Percentiles rank a stretch among this genome's conserved stretches.
Conservation (phyloP, 2,888 invertebrate genomes). For the Cepaea hortensis region DNA sequence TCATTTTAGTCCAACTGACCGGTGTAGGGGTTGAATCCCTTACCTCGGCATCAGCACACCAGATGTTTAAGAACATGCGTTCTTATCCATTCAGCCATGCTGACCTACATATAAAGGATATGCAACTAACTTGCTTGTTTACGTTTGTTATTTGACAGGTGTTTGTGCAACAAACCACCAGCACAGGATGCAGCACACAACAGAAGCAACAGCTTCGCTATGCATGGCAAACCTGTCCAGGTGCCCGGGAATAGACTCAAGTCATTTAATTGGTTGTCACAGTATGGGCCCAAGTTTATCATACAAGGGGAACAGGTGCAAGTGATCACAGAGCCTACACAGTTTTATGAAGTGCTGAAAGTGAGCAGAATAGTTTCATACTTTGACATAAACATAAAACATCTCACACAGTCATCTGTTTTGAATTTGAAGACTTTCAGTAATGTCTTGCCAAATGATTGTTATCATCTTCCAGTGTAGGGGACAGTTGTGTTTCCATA, state of each 20-base stretch:
- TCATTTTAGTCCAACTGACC: no score
- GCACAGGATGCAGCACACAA: slow-evolving; percentile 12
- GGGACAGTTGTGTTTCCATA: no score
- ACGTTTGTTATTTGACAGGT: background rate
- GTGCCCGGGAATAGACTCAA: slow-evolving; percentile 25
- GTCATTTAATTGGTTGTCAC: slow-evolving; percentile 62
- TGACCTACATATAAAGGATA: no score
- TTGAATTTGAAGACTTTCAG: no score
- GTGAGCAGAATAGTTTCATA: slow-evolving; percentile 54
- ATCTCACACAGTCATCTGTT: background rate
- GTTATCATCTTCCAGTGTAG: no score
- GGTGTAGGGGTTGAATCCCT: no score
- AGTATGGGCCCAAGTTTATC: slow-evolving; percentile 68
- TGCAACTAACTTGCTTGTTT: background rate
- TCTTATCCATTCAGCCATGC: no score
- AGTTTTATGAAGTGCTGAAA: slow-evolving; percentile 73
- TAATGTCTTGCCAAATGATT: no score
- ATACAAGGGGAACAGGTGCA: slow-evolving; percentile 69
- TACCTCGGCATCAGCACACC: no score
- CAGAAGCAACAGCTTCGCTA: background rate
- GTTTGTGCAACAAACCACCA: slow-evolving; percentile 41
- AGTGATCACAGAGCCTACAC: slow-evolving; percentile 70
- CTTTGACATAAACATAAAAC: background rate
- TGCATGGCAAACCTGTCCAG: background rate
- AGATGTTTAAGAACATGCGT: no score